Conservation (phyloP, 2,113 vertebrate species). For the Aviceda subcristata region DNA sequence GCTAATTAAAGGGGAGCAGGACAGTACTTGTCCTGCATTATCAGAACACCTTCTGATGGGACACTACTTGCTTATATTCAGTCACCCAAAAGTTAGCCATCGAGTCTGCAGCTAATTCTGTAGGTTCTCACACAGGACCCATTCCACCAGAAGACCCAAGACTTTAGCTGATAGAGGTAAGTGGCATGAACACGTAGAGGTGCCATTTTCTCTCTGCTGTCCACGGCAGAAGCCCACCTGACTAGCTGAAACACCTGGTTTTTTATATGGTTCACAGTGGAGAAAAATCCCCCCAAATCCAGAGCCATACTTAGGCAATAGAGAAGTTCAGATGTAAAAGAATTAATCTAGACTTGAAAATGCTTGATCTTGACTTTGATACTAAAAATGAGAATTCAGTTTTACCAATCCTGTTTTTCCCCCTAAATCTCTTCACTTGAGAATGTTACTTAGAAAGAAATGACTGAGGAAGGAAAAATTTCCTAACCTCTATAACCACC, state of each 20-base stretch:
- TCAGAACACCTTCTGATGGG: neutral
- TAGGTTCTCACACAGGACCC: neutral
- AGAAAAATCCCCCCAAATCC: neutral
- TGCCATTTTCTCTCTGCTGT: neutral
- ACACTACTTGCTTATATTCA: neutral
- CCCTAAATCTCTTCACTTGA: neutral
- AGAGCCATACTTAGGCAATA: neutral
- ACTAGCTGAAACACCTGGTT: neutral
- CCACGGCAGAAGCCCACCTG: neutral
- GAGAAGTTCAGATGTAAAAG: neutral
- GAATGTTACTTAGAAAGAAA: neutral
- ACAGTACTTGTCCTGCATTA: neutral
- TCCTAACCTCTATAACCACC: neutral
- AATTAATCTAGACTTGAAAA: neutral
- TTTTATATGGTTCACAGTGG: neutral
- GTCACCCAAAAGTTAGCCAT: neutral
- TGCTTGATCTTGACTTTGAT: neutral
- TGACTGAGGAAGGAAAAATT: neutral
- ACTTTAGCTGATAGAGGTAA: neutral
- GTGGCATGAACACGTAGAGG: neutral
- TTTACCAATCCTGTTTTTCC: neutral
- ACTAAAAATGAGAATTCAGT: neutral
- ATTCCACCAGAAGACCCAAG: neutral
- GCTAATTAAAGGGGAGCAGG: neutral
- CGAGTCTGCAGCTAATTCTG: neutral